Conservation (phyloP, 1,140 invertebrate species). For the Dysdera silvatica region DNA sequence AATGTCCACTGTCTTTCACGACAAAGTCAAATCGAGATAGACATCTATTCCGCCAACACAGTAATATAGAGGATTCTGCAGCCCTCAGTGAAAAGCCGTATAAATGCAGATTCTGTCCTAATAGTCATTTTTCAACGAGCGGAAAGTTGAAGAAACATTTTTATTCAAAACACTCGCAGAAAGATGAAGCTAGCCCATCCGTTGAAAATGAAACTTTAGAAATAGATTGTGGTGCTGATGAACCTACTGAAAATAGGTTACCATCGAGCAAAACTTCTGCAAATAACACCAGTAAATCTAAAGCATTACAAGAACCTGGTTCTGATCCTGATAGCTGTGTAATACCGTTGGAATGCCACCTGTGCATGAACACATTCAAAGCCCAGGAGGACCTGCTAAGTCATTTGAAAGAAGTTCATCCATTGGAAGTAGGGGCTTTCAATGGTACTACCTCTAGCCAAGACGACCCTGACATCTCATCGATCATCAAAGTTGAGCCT, state of each 20-base stretch:
- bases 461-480: background rate
- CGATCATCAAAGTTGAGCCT: background rate
- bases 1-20: slow-evolving; percentile 85
- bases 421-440: background rate
- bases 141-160: slow-evolving; percentile 70
- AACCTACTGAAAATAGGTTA: no score
- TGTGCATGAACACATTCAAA: background rate
- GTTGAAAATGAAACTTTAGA: no score
- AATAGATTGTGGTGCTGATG: no score
- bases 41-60: slow-evolving; percentile 82
- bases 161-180: slow-evolving; percentile 60
- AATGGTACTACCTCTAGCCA: background rate
- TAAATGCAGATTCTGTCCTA: slow-evolving; percentile 74
- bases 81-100: slow-evolving; percentile 63
- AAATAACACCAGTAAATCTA: no score
- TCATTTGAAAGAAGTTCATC: background rate
- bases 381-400: background rate
- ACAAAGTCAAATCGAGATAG: slow-evolving; percentile 95
- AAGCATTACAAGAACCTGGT: no score
- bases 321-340: no score
- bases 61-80: slow-evolving; percentile 34
- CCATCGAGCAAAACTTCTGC: no score
- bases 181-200: no score
- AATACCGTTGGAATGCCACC: background rate
- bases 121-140: slow-evolving; percentile 72